Conservation (phyloP, 1,140 invertebrate genomes). For the Chlorops oryzae region DNA sequence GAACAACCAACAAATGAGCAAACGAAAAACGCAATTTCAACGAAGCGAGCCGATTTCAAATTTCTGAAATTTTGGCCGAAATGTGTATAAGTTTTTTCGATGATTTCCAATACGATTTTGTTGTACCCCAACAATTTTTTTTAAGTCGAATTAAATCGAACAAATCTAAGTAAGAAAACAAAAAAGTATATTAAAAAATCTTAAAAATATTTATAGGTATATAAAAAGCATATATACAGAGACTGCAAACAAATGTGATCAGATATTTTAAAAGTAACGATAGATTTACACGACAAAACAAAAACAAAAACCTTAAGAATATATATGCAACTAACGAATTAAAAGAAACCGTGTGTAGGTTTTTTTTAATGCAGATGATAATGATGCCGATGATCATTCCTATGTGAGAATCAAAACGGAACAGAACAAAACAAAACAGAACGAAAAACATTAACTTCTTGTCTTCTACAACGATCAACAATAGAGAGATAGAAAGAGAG, state of each 20-base stretch:
- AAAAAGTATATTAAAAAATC: constrained; percentile 2
- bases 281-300: constrained; percentile 18
- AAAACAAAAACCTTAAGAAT: constrained; percentile 14
- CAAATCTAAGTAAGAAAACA: not conserved
- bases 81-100: too few species aligned
- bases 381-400: too few species aligned
- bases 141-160: constrained; percentile 8
- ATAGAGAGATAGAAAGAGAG: too few species aligned
- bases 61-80: too few species aligned
- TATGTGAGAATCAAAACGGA: too few species aligned
- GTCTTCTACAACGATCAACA: constrained; percentile 19
- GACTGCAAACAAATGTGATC: constrained; percentile 49
- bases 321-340: constrained; percentile 10
- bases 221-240: constrained; percentile 46
- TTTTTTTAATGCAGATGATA: too few species aligned
- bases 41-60: too few species aligned
- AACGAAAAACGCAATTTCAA: constrained; percentile 48
- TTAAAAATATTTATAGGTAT: not conserved
- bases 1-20: constrained; percentile 23
- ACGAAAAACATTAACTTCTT: constrained; percentile 28
- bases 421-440: constrained; percentile 16
- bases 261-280: constrained; percentile 39
- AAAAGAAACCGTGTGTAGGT: constrained; percentile 10
- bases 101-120: too few species aligned
- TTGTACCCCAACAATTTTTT: too few species aligned